These are phyloP conservation scores for Trachymyrmex septentrionalis DNA, from an alignment of 1,140 invertebrate genomes.

Conservation along the genomic window DNA sequence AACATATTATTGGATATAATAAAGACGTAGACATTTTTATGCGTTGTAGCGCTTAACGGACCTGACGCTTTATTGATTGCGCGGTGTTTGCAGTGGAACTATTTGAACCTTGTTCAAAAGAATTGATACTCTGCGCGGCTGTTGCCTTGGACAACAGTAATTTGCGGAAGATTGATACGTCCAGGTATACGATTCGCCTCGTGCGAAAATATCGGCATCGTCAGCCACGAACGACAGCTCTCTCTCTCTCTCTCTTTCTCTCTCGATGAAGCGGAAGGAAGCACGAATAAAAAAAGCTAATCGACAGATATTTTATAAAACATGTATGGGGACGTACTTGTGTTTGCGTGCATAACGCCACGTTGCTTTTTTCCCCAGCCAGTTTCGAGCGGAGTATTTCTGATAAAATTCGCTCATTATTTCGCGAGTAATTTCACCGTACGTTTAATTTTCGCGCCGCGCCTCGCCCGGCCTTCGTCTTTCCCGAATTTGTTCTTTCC, in stretches of 20 bases:
- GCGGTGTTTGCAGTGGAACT: slow-evolving; percentile 31
- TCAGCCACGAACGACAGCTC: slow-evolving; percentile 12
- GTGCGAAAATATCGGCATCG: slow-evolving; percentile 41
- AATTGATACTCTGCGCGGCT: slow-evolving; percentile 48
- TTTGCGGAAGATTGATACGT: slow-evolving; percentile 62
- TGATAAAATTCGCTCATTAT: slow-evolving; percentile 62
- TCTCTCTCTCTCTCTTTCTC: no score
- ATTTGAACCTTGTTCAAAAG: slow-evolving; percentile 53
- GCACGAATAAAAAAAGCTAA: slow-evolving; percentile 39
- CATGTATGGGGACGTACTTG: not conserved
- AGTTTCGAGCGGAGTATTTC: slow-evolving; percentile 27
- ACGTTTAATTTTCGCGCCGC: slow-evolving; percentile 43
- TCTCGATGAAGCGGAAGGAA: not conserved
- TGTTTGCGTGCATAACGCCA: not conserved
- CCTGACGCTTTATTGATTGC: slow-evolving; percentile 55
- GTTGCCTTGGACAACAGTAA: slow-evolving; percentile 56
- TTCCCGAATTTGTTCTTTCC: slow-evolving; percentile 39
- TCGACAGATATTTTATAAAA: slow-evolving; percentile 56
- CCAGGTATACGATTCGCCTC: slow-evolving; percentile 17
- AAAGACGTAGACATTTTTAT: not conserved
- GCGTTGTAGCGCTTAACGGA: not conserved
- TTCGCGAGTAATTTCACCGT: slow-evolving; percentile 46
- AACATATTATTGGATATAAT: not conserved
- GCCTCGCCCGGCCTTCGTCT: not conserved
- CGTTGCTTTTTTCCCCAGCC: no score